Evolutionary conservation across 1,140 invertebrate species (phyloP).

Genomic region (Drosophila mauritiana): DNA sequence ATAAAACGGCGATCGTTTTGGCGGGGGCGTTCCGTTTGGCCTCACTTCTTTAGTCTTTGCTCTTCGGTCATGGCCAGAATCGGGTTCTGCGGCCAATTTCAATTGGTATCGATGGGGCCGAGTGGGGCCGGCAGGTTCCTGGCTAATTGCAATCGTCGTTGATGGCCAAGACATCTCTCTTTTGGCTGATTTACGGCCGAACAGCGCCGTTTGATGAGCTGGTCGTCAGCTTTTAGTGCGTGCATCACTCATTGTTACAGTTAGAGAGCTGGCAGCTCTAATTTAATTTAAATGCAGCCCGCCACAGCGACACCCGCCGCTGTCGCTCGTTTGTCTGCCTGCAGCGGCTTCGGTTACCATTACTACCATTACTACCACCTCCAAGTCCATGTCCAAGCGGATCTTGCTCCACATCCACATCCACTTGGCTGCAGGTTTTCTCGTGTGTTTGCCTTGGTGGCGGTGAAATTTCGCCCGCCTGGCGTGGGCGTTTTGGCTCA

Average conservation of each 20-base stretch:
- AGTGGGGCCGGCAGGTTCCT: conserved; percentile 7
- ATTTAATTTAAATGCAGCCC: conserved; percentile 79
- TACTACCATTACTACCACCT: conserved; percentile 34
- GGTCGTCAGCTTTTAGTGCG: conserved; percentile 75
- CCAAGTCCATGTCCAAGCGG: conserved; percentile 2
- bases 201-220: conserved; percentile 49
- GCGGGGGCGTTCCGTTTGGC: conserved; percentile 56
- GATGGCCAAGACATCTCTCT: conserved; percentile 46
- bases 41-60: not conserved
- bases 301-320: conserved; percentile 58
- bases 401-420: conserved; percentile 26
- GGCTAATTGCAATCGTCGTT: conserved; percentile 68
- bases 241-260: conserved; percentile 82
- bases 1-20: conserved; percentile 21
- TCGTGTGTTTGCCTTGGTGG: conserved; percentile 48
- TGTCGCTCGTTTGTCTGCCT: conserved; percentile 67
- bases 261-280: conserved; percentile 79
- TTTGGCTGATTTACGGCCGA: conserved; percentile 62
- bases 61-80: conserved; percentile 11
- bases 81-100: conserved; percentile 49
- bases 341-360: conserved; percentile 40
- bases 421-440: conserved; percentile 51
- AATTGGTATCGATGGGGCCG: conserved; percentile 68
- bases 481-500: conserved; percentile 55
- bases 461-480: conserved; percentile 67